A percentile compares a stretch with the other conserved stretches of the same genome.
These are phyloP conservation scores for Pristis pectinata DNA, from an alignment of 2,797 vertebrate genomes.

Conservation along the genomic window DNA sequence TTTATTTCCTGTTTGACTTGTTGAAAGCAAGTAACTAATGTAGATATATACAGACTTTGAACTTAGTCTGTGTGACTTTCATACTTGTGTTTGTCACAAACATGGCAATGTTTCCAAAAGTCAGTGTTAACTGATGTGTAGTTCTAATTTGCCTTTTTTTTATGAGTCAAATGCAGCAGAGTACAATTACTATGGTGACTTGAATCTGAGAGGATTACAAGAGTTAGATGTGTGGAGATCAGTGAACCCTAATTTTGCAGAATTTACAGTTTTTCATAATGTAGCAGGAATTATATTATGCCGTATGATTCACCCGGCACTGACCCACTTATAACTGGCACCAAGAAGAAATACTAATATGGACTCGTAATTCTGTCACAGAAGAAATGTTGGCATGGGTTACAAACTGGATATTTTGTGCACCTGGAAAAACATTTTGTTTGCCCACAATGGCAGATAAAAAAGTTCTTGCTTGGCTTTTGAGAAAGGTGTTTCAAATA, in stretches of 20 bases:
- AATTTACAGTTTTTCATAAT: background rate
- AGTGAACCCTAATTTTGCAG: background rate
- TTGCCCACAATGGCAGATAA: conserved; percentile 74
- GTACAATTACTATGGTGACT: background rate
- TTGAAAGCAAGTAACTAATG: background rate
- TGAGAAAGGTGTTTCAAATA: conserved; percentile 23
- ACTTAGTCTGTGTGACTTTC: background rate
- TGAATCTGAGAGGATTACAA: background rate
- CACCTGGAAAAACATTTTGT: conserved; percentile 80
- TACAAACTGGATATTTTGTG: conserved; percentile 70
- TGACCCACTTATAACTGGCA: conserved; percentile 6
- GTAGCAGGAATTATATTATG: background rate
- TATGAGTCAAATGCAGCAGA: background rate
- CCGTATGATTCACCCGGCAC: background rate
- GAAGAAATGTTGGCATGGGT: conserved; percentile 58
- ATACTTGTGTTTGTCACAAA: background rate
- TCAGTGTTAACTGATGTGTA: no score
- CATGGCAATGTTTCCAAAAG: background rate
- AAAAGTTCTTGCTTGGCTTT: conserved; percentile 59
- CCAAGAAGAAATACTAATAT: conserved; percentile 1
- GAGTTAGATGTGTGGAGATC: background rate
- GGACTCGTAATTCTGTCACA: background rate
- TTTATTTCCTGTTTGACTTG: conserved; percentile 5
- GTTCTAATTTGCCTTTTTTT: background rate
- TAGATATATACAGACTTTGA: background rate